phyloP scores from a whole-genome alignment of 1,140 invertebrate species.

The Carcinoscorpius rotundicauda region DNA sequence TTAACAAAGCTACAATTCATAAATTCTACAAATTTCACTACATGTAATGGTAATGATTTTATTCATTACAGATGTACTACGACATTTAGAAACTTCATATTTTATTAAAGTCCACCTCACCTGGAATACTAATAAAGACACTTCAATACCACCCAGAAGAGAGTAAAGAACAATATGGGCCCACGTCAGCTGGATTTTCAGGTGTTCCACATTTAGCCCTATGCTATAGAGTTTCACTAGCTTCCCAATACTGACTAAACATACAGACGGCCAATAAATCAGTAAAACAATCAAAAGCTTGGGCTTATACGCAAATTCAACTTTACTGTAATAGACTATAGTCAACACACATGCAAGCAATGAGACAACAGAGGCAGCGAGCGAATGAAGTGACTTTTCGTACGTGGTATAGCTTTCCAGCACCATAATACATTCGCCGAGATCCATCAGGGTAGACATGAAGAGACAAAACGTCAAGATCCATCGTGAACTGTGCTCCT shows the following conservation, averaged over 20 bases:
- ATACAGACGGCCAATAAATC: slow-evolving; percentile 18
- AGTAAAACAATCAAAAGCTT: slow-evolving; percentile 17
- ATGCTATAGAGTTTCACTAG: slow-evolving; percentile 13
- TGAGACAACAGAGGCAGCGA: too few species aligned
- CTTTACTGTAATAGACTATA: slow-evolving; percentile 17
- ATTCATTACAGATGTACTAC: not conserved
- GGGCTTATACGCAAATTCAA: slow-evolving; percentile 15
- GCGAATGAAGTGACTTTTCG: too few species aligned
- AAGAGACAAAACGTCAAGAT: slow-evolving; percentile 15
- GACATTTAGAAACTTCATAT: too few species aligned
- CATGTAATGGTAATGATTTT: not conserved
- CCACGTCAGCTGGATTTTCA: slow-evolving; percentile 17
- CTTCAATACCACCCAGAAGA: slow-evolving; percentile 18
- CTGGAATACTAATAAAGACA: slow-evolving; percentile 18
- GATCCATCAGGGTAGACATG: slow-evolving; percentile 13
- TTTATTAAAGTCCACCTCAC: slow-evolving; percentile 8
- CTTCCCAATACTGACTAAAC: slow-evolving; percentile 15
- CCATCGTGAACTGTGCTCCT: slow-evolving; percentile 19
- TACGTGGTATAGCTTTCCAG: too few species aligned
- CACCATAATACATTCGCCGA: slow-evolving; percentile 18
- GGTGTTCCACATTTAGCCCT: slow-evolving; percentile 15
- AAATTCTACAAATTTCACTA: too few species aligned
- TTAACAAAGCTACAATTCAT: too few species aligned
- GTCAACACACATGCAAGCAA: not conserved
- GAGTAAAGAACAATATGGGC: slow-evolving; percentile 12